Conservation (phyloP, 2,797 vertebrate species). For the Pangasius macronema region DNA sequence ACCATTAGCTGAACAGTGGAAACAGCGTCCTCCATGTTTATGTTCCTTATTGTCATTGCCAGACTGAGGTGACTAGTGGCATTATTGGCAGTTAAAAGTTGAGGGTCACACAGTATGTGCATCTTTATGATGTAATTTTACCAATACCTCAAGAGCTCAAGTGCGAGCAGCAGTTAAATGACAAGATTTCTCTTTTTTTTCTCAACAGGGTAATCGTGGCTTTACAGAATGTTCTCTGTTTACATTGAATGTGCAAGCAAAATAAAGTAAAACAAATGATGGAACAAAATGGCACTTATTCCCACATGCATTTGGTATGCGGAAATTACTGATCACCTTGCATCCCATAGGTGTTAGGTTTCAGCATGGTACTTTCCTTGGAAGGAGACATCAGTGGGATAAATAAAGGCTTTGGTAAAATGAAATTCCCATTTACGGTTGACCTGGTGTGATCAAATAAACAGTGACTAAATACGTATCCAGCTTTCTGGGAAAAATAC, state of each 20-base stretch:
- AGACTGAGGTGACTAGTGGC: not conserved
- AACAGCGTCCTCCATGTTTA: not conserved
- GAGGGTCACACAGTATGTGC: not conserved
- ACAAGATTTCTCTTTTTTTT: not conserved
- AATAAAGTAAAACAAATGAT: conserved; percentile 62
- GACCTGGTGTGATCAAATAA: conserved; percentile 43
- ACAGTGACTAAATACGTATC: conserved; percentile 35
- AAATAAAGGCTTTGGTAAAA: conserved; percentile 23
- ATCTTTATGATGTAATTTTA: not conserved
- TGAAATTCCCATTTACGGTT: conserved; percentile 44
- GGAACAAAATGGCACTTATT: conserved; percentile 61
- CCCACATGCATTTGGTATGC: conserved; percentile 46
- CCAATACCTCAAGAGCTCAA: not conserved
- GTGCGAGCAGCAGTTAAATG: not conserved
- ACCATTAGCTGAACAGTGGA: not conserved
- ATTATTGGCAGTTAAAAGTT: not conserved
- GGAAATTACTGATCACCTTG: conserved; percentile 42
- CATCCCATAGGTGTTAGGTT: conserved; percentile 34
- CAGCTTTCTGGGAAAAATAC: conserved; percentile 45
- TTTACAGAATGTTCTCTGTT: not conserved
- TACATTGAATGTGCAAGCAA: conserved; percentile 43
- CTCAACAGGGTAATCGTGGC: not conserved
- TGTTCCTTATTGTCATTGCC: not conserved
- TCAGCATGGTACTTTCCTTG: conserved; percentile 33
- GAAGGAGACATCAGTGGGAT: conserved; percentile 52